Evolutionary conservation across 2,113 vertebrate genomes (phyloP), one percentile per base, ranked within the genome.

Genomic region (Clarias macrocephalus): DNA sequence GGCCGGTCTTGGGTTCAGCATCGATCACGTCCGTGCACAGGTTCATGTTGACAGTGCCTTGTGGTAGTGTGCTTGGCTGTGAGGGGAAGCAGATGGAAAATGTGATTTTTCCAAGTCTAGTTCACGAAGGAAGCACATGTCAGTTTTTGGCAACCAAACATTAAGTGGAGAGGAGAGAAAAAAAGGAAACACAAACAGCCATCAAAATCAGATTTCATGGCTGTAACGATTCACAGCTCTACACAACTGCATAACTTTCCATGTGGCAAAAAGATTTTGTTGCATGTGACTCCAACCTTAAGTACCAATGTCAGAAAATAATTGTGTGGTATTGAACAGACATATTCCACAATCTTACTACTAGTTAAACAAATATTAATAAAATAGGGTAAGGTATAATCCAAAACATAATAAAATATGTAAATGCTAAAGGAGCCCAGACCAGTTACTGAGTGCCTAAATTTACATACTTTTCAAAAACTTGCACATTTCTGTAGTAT

Each of bases 41-140:
- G 93, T 96, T 96, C 95, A 96, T 96, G 92, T 96, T 96, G 59
- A 96, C 95, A 0, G 95, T 96, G 73, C 95, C 95, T 90, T 96
- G 95, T 68, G 95, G 95, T 85, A 96, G 89, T 0, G 95, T 96
- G 89, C 95, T 96, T 3, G 95, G 95, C 95, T 96, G 73, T 70
- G 70, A 8, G 77, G 19, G 70, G 75, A 76, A 90, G 10, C 66
- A 85, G 66, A 88, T 77, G 87, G 56, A 87, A 80, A 86, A 60
- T 72, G 62, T 12, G 2, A 75, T 86, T 65, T 59, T 16, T 12
- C 33, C 66, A 52, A 52, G 56, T 70, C 23, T 30, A 70, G 10
- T 48, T 81, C 30, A 21, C 52, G 73, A 86, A 86, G 63, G 63
- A 70, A 80, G 77, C 52, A 86, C 59, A 52, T 52, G 75, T 65